Percentiles rank a stretch among this genome's conserved stretches.
These are phyloP conservation scores for Cyrtodaria siliqua DNA, from an alignment of 2,888 invertebrate genomes.

Conservation along the genomic window DNA sequence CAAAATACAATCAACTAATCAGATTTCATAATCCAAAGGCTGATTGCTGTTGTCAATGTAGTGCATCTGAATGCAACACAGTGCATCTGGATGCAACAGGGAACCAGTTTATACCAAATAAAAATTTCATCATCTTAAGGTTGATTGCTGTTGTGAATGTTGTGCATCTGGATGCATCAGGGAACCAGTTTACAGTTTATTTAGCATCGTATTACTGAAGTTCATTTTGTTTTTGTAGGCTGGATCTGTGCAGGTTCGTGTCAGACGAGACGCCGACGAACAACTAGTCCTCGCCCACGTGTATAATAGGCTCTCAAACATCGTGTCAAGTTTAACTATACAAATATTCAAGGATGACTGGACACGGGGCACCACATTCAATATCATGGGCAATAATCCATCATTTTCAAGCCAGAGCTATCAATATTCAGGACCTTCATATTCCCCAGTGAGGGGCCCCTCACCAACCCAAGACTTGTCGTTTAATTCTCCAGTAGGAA, in stretches of 20 bases:
- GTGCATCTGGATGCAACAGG: no score
- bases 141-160: no score
- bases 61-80: no score
- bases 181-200: no score
- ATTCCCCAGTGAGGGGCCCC: slow-evolving; percentile 54
- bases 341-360: slow-evolving; percentile 88
- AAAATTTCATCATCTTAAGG: no score
- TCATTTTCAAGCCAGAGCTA: slow-evolving; percentile 48
- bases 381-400: slow-evolving; percentile 68
- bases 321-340: slow-evolving; percentile 88
- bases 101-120: no score
- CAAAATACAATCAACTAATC: no score
- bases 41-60: no score
- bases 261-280: slow-evolving; percentile 89
- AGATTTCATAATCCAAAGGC: no score
- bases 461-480: slow-evolving; percentile 67
- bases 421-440: slow-evolving; percentile 38
- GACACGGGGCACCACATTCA: slow-evolving; percentile 82
- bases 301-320: slow-evolving; percentile 88
- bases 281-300: slow-evolving; percentile 89
- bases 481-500: slow-evolving; percentile 31
- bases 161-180: no score
- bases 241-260: slow-evolving; percentile 88
- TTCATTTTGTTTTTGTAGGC: slow-evolving; percentile 86
- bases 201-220: no score